Evolutionary conservation across 2,888 invertebrate genomes (phyloP), one percentile per base, ranked within the genome.

Genomic region (Agrotis puta): DNA sequence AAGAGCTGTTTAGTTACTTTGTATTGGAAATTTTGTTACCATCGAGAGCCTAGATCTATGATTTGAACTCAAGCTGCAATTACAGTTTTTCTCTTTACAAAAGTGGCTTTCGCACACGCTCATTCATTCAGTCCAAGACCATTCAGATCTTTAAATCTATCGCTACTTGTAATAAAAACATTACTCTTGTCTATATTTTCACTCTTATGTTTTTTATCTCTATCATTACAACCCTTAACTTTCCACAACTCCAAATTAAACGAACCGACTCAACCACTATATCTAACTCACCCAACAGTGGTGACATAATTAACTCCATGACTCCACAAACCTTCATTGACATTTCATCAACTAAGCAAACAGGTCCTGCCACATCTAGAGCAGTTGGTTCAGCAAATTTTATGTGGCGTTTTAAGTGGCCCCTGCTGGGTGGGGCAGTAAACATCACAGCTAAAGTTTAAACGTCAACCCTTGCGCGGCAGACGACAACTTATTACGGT

Each of bases 381-480:
- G 51, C 62, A 67, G 63, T 79, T 85, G 77, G 88, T 89, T 79
- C 85, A 87, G 72, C 79, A 82, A 89, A 88, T 89, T 92, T 92
- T 89, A 92, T 90, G 91, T 88, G 88, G 89, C 85, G 86, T 88
- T 86, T 91, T 92, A 93, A 93, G 93, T 94, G 92, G 90, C 88
- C 86, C 83, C 87, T 80, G 85, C 85, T 79, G 87, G 88, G 89
- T 24, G 85, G 89, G 85, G 89, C 87, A 91, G 93, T 94, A 94
- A 94, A 94, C 93, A 93, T 89, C 88, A 90, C 88, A 89, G 89
- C 88, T 89, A 90, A 93, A 93, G 92, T 94, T 94, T 92, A 91
- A 94, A 91, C 92, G 92, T 91, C 93, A 93, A 92, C 92, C 93
- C 93, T 91, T 88, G 82, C 86, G 88, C 88, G 88, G 88, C 88